phyloP scores from a whole-genome alignment of 2,797 vertebrate species.

The Alosa sapidissima region DNA sequence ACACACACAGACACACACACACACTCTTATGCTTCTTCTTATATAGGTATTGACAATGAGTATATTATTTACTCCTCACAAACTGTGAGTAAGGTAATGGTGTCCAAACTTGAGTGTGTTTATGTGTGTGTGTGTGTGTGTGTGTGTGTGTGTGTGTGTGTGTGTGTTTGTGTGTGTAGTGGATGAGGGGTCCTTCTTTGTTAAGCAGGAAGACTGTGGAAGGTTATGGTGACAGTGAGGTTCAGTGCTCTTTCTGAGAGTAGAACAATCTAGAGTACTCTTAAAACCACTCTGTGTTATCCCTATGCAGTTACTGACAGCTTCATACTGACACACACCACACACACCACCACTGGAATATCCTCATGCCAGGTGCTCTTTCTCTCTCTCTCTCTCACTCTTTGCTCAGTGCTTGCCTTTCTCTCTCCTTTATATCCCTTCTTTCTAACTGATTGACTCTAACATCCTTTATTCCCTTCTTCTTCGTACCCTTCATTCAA shows the following conservation, averaged over 20 bases:
- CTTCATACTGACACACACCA: neutral
- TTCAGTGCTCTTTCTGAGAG: neutral
- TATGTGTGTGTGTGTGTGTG: neutral
- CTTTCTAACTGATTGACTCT: too few species aligned
- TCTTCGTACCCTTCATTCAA: neutral
- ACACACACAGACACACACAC: neutral
- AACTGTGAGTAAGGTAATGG: neutral
- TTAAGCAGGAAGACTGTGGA: neutral
- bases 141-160: constrained; percentile 1
- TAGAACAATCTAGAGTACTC: neutral
- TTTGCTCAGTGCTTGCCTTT: constrained; percentile 16
- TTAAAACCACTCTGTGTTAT: neutral
- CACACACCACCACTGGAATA: neutral
- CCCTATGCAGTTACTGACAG: too few species aligned
- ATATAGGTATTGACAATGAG: neutral
- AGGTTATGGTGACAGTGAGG: neutral
- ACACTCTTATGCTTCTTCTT: neutral
- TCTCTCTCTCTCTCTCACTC: constrained; percentile 10
- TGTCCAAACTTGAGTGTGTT: too few species aligned
- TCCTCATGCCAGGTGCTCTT: neutral
- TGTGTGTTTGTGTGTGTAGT: neutral
- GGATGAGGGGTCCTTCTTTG: neutral
- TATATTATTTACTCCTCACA: neutral
- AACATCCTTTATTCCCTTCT: neutral
- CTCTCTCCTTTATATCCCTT: neutral